Conservation (phyloP, 2,113 vertebrate genomes). For the Smithornis capensis region DNA sequence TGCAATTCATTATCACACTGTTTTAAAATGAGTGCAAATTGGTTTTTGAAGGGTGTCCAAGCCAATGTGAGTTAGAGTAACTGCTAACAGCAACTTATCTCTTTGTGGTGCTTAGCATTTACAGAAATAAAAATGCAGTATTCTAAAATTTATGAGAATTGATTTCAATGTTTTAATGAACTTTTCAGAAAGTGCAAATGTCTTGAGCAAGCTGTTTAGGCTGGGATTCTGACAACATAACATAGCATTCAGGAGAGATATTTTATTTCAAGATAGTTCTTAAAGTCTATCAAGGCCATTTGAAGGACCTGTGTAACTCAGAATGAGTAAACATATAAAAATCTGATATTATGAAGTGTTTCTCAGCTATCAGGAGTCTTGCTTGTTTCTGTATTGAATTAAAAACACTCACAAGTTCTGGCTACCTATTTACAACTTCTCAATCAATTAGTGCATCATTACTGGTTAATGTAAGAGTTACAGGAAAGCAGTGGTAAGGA, state of each 20-base stretch:
- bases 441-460: constrained; percentile 7
- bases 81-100: constrained; percentile 1
- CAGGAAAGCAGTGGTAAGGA: constrained; percentile 18
- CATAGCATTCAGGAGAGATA: neutral
- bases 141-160: constrained; percentile 36
- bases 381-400: neutral
- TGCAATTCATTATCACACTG: constrained; percentile 54
- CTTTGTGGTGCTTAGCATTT: constrained; percentile 1
- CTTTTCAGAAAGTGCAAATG: neutral
- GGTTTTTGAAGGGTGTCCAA: neutral
- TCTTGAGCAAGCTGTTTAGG: neutral
- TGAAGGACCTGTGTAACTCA: neutral
- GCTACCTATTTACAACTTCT: neutral
- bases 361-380: neutral
- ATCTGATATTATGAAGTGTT: neutral
- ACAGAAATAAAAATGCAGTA: constrained; percentile 30
- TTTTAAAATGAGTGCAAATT: constrained; percentile 10
- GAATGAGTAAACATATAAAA: neutral
- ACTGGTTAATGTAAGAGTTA: constrained; percentile 19
- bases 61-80: neutral
- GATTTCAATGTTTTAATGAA: constrained; percentile 8
- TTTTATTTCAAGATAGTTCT: neutral
- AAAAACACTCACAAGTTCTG: neutral
- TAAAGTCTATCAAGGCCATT: neutral
- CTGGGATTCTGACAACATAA: neutral